A percentile compares a stretch with the other conserved stretches of the same genome.
Conservation (phyloP, 2,113 vertebrate genomes). For the Apteryx mantelli region DNA sequence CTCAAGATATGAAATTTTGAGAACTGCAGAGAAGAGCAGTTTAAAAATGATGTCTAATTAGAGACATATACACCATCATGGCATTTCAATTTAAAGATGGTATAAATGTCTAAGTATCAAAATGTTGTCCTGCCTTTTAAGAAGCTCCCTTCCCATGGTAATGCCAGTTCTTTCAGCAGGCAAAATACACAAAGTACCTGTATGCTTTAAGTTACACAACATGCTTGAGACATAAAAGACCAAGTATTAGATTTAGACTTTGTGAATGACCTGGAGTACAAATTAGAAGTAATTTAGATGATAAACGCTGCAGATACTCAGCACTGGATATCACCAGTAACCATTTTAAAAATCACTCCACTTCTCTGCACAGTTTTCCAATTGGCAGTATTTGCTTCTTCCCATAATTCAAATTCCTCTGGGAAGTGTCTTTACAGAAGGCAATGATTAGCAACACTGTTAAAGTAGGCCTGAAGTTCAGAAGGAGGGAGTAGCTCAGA, state of each 20-base stretch:
- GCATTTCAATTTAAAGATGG: background rate
- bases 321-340: background rate
- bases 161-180: background rate
- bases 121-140: background rate
- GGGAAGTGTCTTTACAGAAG: background rate
- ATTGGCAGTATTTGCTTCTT: background rate
- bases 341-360: conserved; percentile 5
- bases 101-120: background rate
- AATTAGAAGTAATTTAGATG: conserved; percentile 32
- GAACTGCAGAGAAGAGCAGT: background rate
- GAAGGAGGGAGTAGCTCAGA: background rate
- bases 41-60: background rate
- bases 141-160: background rate
- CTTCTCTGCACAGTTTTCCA: background rate
- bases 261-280: background rate
- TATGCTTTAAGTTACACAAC: background rate
- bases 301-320: conserved; percentile 16
- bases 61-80: background rate
- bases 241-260: conserved; percentile 28
- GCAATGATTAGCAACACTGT: background rate
- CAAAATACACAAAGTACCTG: background rate
- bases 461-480: background rate
- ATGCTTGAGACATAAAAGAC: background rate
- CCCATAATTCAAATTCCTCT: background rate
- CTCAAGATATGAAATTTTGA: background rate